phyloP scores from a whole-genome alignment of 2,888 invertebrate species.

The Cephus sareptanus region DNA sequence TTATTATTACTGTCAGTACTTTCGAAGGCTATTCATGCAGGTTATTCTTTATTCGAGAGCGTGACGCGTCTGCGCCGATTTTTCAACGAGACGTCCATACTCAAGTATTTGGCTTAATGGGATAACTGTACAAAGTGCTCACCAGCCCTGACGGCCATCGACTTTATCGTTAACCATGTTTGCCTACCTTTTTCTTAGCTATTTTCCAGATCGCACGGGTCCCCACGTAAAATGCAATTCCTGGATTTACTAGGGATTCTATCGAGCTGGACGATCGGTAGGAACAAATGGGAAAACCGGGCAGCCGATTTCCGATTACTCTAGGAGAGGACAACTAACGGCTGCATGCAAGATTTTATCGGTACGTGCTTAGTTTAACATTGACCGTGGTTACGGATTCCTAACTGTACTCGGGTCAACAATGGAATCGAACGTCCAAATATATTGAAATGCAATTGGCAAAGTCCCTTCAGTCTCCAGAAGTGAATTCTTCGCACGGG shows the following conservation, averaged over 20 bases:
- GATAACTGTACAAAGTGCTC: not conserved
- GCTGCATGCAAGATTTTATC: slow-evolving; percentile 4
- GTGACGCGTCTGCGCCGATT: not conserved
- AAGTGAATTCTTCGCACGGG: not conserved
- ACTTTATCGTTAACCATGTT: not conserved
- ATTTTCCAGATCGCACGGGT: not conserved
- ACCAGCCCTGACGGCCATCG: not conserved
- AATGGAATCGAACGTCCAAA: slow-evolving; percentile 38
- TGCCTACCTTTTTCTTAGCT: not conserved
- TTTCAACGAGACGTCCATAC: not conserved
- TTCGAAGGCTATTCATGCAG: not conserved
- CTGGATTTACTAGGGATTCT: not conserved
- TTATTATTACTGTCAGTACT: not conserved
- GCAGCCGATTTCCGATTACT: not conserved
- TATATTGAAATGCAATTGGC: slow-evolving; percentile 34
- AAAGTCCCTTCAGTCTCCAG: slow-evolving; percentile 38
- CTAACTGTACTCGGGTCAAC: slow-evolving; percentile 50
- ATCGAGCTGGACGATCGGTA: not conserved
- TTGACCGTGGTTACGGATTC: slow-evolving; percentile 28
- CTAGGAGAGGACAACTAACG: not conserved
- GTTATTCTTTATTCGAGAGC: not conserved
- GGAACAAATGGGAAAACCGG: not conserved
- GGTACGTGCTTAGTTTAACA: slow-evolving; percentile 5
- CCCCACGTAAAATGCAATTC: not conserved
- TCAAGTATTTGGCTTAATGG: not conserved